Conservation (phyloP, 2,797 vertebrate species). For the Eutrigla gurnardus region DNA sequence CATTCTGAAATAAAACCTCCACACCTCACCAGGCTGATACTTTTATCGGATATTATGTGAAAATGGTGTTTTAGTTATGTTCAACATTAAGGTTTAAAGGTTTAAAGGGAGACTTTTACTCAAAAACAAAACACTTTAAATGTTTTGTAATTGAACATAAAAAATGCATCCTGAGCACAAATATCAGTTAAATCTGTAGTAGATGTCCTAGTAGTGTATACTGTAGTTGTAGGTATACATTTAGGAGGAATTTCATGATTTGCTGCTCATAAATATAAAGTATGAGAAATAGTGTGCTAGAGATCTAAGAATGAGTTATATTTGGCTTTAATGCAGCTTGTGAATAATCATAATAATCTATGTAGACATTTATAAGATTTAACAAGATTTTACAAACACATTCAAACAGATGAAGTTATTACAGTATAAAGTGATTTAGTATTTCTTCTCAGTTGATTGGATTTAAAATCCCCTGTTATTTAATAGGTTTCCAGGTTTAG, state of each 20-base stretch:
- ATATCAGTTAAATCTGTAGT: not conserved
- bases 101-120: not conserved
- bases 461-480: constrained; percentile 18
- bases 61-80: not conserved
- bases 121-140: not conserved
- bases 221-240: constrained; percentile 17
- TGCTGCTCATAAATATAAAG: not conserved
- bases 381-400: not conserved
- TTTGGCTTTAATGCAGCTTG: constrained; percentile 3
- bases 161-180: not conserved
- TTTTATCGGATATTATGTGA: not conserved
- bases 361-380: not conserved
- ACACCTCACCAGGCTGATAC: not conserved
- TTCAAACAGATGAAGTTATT: not conserved
- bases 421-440: not conserved
- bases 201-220: not conserved
- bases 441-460: not conserved
- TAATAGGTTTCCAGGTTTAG: constrained; percentile 45
- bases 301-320: not conserved
- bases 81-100: not conserved
- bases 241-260: not conserved
- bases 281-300: not conserved
- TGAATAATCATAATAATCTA: not conserved
- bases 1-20: constrained; percentile 7
- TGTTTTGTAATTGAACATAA: not conserved